Evolutionary conservation across 2,797 vertebrate species (phyloP), one percentile per base, ranked within the genome.

Genomic region (Gymnothorax reevesii): DNA sequence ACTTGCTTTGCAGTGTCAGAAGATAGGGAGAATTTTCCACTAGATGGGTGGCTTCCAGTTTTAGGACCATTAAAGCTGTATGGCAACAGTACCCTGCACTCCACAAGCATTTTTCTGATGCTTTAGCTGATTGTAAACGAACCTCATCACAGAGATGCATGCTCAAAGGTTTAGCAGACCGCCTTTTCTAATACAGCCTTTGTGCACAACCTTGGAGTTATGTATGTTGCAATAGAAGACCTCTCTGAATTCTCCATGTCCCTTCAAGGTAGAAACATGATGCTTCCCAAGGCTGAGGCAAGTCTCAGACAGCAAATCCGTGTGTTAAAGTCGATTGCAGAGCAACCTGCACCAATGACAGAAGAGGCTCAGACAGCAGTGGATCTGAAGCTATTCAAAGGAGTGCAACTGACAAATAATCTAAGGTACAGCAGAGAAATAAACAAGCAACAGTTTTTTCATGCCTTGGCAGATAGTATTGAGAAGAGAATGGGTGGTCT

Each of bases 141-240:
- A n/a, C n/a, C n/a, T n/a, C n/a, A n/a, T n/a, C n/a, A n/a, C n/a
- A n/a, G 57, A 57, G 57, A 57, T 57, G 57, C 57, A 57, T 57
- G 57, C 10, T 57, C 57, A 57, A 0, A 82, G 79, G 85, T 64
- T 82, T 83, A 69, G 12, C 10, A 55, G n/a, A 86, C 57, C 12
- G 79, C 10, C 85, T 86, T 3, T 52, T n/a, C 10, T 66, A 86
- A 27, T 82, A 0, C n/a, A 20, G 55, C 75, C 42, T 86, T 86
- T 86, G 85, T 86, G 52, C 54, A 57, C 0, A 85, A 85, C 4
- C 55, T 85, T 57, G 71, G 42, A 22, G 57, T 86, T 2, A 82
- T 88, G 87, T 79, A 83, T n/a, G 10, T 85, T 87, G 80, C 66
- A 3, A 83, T 64, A 42, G 62, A 86, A 22, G 85, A 83, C n/a